phyloP scores from a whole-genome alignment of 2,888 invertebrate species.

The Sepioteuthis lessoniana region DNA sequence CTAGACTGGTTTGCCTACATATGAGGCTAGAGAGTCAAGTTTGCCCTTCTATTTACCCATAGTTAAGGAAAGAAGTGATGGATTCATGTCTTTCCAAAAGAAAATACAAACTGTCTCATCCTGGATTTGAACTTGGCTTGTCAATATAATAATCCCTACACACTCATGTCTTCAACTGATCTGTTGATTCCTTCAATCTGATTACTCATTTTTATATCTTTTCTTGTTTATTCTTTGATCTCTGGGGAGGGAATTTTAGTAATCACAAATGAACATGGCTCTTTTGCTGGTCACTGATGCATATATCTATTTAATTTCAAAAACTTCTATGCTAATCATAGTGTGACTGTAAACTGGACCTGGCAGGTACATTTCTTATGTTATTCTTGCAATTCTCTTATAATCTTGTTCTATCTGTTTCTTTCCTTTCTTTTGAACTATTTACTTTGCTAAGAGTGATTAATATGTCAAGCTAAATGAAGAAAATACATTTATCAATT shows the following conservation, averaged over 20 bases:
- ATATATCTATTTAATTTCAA: neutral
- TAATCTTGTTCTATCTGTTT: neutral
- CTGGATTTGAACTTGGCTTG: no score
- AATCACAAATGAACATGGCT: neutral
- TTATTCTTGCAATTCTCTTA: neutral
- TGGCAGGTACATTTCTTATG: constrained; percentile 7
- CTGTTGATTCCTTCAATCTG: neutral
- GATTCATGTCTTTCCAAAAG: no score
- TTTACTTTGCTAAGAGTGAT: neutral
- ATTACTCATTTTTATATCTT: neutral
- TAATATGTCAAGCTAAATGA: neutral
- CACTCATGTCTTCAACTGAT: no score
- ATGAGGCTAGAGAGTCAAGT: no score
- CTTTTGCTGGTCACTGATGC: neutral
- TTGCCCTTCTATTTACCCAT: no score
- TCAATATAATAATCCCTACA: no score
- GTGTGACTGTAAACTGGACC: neutral
- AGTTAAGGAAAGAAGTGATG: no score
- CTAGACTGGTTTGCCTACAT: no score
- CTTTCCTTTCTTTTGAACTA: neutral
- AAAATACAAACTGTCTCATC: no score
- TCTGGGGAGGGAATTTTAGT: neutral
- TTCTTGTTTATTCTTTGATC: neutral
- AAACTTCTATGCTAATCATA: neutral
- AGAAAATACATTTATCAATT: neutral